Base-by-base conservation (phyloP, 2,888 invertebrate genomes). In the Salpingus planirostris region DNA sequence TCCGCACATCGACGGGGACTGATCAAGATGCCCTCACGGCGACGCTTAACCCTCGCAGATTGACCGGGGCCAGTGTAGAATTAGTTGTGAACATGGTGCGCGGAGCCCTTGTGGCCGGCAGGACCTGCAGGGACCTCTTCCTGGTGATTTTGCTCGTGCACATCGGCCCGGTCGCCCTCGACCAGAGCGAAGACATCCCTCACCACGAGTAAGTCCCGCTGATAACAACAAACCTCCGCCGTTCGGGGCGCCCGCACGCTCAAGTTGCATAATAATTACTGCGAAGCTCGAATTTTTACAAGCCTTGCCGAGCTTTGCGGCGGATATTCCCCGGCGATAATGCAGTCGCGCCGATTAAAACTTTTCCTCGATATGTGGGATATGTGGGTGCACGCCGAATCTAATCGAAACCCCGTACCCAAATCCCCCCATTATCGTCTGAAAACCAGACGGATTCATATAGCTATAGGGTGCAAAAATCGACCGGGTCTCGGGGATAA, bases 171-270 rank as follows among this genome's bases (percentile, higher is more conserved):
- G 64, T 61, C 43, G 67, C 68, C 50, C 63, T 76, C 53, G 86
- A 86, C 68, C 86, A 87, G 67, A 84, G 86, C 58, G 87, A 88
- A 71, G 87, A 87, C 64, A 88, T 88, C 60, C 88, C 87, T 38
- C 87, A 87, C 66, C 84, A 85, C 68, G 87, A 87, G 88, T 88
- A 73, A 85, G 87, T 73, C 18, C 24, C 24, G 15, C 13, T n/a
- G 7, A 15, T 13, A 24, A 10, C 11, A 13, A 12, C 23, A 15
- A 15, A 8, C 13, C 15, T 10, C 8, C 10, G 12, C 15, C 10
- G 14, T 11, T 21, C 24, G 24, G 8, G 12, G 12, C 11, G 8
- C 8, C 4, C 24, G 12, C 24, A 11, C 24, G 24, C 12, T 24
- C 11, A 2, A 24, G 11, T 24, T 5, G 8, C 18, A 8, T 18